These are phyloP conservation scores for Brachionus plicatilis DNA, from an alignment of 1,140 invertebrate genomes.

Conservation along the genomic window DNA sequence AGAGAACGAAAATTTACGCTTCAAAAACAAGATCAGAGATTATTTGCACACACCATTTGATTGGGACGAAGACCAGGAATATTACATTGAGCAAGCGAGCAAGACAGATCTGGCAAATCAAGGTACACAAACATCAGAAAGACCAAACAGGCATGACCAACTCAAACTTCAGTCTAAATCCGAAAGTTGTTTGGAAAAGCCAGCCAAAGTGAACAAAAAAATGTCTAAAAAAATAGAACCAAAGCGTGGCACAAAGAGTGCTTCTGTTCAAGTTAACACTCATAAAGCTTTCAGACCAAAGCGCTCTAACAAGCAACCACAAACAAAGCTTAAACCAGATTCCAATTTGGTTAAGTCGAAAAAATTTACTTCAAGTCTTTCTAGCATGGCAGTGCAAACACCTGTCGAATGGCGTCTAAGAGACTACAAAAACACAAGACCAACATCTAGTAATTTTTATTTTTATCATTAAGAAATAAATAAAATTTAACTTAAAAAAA, in stretches of 20 bases:
- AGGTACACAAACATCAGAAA: background rate
- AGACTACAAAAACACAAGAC: slow-evolving; percentile 6
- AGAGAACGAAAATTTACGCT: slow-evolving; percentile 36
- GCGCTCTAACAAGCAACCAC: background rate
- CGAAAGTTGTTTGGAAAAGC: background rate
- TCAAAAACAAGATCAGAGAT: slow-evolving; percentile 38
- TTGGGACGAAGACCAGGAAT: slow-evolving; percentile 27
- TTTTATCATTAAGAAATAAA: background rate
- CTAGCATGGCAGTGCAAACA: slow-evolving; percentile 37
- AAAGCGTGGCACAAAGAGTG: background rate
- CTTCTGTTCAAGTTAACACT: background rate
- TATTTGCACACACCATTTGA: slow-evolving; percentile 40
- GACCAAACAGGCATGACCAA: slow-evolving; percentile 11
- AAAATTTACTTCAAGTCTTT: background rate
- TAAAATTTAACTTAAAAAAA: background rate
- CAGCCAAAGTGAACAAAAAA: background rate
- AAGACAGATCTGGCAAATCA: background rate
- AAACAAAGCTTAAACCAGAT: slow-evolving; percentile 9
- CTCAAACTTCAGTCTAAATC: slow-evolving; percentile 12
- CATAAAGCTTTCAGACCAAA: background rate
- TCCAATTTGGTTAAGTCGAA: slow-evolving; percentile 6
- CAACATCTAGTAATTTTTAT: background rate
- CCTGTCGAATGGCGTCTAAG: slow-evolving; percentile 20
- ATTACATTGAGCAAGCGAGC: background rate
- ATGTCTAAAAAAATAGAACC: background rate